Base-by-base conservation (phyloP, 2,113 vertebrate species). In the Callionymus lyra region DNA sequence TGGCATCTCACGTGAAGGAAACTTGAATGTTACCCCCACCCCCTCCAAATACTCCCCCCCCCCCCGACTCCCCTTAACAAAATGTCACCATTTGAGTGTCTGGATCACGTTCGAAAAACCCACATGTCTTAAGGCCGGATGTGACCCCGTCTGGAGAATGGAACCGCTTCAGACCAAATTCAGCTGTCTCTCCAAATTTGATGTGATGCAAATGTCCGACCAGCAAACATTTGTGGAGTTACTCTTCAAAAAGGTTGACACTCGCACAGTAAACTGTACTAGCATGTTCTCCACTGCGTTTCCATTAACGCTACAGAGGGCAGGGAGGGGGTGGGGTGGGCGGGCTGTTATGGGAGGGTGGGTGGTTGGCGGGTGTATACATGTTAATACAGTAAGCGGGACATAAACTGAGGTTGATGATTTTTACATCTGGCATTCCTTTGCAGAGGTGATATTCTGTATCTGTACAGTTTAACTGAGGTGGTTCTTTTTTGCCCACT, bases 401-500 rank as follows among this genome's bases (percentile, higher is more conserved):
- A 70, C 16, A 59, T 54, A 43, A 69, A 74, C 46, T 36, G 58
- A 61, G 65, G 59, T 74, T 61, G 59, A 64, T 72, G 16, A 68
- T 77, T 81, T 79, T 76, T 68, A 72, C 44, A 50, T 76, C 70
- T 70, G 74, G 72, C 70, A 58, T 69, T 75, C 57, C 48, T 74
- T 77, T 35, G 64, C 70, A 27, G 40, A 75, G 72, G 75, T 70
- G 68, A 79, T 73, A 66, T 73, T 72, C 71, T 79, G 74, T 83
- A 72, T 77, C 74, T 84, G 82, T 84, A 84, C 75, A 82, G 78
- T 83, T 77, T 56, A 74, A 65, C 71, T 72, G 75, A 82, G 71
- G 74, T 75, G 82, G 77, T 76, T 80, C 67, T 82, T 84, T 82
- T 84, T 80, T 81, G 54, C 65, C 80, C 75, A 75, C 80, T 80